phyloP scores from a whole-genome alignment of 2,797 vertebrate species.

The Chloroceryle inda region DNA sequence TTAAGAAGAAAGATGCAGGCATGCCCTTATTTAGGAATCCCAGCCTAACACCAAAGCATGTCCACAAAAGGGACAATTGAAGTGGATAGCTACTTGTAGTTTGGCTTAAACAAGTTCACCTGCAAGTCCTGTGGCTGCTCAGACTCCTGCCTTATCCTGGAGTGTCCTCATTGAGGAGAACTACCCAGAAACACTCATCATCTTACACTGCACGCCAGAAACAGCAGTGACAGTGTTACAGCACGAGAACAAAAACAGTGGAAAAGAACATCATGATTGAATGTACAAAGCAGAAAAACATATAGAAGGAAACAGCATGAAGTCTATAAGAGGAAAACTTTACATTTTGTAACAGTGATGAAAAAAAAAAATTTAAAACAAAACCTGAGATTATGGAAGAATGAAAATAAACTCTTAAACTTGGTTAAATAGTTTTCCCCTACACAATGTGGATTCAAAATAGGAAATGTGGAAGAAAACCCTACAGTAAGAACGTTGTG shows the following conservation, averaged over 20 bases:
- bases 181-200: accelerated
- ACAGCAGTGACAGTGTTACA: accelerated
- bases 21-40: not conserved
- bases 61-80: not conserved
- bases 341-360: accelerated
- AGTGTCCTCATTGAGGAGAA: accelerated
- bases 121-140: accelerated
- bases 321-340: not conserved
- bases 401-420: not conserved
- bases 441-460: not conserved
- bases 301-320: not conserved
- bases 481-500: not conserved
- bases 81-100: not conserved
- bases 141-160: not conserved
- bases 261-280: not conserved
- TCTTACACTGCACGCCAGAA: accelerated
- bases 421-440: not conserved
- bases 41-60: not conserved
- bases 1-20: not conserved
- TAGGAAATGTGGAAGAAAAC: not conserved
- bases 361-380: not conserved
- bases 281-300: not conserved
- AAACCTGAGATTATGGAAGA: not conserved
- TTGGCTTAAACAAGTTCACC: accelerated
- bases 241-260: accelerated